Conservation (phyloP, 1,140 invertebrate species). For the Achroia grisella region DNA sequence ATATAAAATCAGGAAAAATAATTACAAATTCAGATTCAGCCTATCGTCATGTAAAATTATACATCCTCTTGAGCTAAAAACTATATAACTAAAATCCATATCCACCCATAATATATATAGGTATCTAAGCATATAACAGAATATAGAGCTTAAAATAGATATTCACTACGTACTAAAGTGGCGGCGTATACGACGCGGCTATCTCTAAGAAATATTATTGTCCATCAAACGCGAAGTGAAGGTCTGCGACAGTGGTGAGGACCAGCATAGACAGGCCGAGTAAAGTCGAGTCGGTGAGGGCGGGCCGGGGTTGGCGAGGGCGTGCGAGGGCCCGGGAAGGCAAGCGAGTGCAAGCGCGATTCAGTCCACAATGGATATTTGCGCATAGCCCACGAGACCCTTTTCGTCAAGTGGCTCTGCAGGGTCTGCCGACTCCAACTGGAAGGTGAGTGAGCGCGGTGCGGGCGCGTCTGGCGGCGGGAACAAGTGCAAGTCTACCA, state of each 20-base stretch:
- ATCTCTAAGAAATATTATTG: slow-evolving; percentile 1
- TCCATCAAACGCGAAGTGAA: not conserved
- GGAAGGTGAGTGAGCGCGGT: slow-evolving; percentile 87
- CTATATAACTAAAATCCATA: slow-evolving; percentile 50
- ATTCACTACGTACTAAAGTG: slow-evolving; percentile 1
- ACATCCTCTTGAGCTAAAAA: slow-evolving; percentile 52
- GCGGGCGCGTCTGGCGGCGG: slow-evolving; percentile 17
- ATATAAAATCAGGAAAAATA: slow-evolving; percentile 34
- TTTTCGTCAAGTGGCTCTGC: slow-evolving; percentile 95
- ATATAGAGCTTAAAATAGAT: slow-evolving; percentile 26
- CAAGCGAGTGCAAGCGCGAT: slow-evolving; percentile 4
- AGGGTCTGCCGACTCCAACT: slow-evolving; percentile 80
- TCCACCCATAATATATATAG: slow-evolving; percentile 53
- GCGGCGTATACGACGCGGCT: not conserved
- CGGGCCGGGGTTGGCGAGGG: too few relatives aligned
- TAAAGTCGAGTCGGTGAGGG: too few relatives aligned
- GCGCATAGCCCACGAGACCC: slow-evolving; percentile 95
- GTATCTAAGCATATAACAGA: slow-evolving; percentile 30
- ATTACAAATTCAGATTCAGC: slow-evolving; percentile 56
- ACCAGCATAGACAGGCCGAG: too few relatives aligned
- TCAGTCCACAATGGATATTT: slow-evolving; percentile 93
- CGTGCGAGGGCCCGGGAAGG: not conserved
- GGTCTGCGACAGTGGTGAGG: too few relatives aligned
- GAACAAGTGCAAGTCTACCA: slow-evolving; percentile 74
- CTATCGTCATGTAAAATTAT: slow-evolving; percentile 39